Base-by-base conservation (phyloP, 2,113 vertebrate species). In the Casuarius casuarius region DNA sequence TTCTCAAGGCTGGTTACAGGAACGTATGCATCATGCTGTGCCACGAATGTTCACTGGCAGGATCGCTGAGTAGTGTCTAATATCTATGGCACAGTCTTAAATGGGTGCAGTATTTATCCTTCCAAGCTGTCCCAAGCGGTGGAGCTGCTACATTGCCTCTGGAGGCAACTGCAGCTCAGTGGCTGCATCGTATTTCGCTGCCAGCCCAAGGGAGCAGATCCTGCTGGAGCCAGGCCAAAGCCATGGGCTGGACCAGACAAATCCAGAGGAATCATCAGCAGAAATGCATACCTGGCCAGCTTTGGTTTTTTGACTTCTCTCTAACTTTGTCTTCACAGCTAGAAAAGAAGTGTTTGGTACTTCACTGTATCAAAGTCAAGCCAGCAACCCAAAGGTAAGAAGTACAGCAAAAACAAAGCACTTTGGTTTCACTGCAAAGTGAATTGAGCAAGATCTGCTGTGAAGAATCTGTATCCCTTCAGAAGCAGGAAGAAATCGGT, bases 131-230 rank as follows among this genome's bases (percentile, higher is more conserved):
- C 49, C 49, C 35, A 83, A 48, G 10, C 7, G 1, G 1, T 0
- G 1, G 58, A 65, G 40, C 17, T 73, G 67, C 75, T 56, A 31
- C 48, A 23, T 19, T 0, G 0, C 63, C 33, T 31, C 42, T 1
- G 2, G 71, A n/a, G 5, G 23, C 31, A 9, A 10, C 79, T 33
- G 49, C 1, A 0, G 44, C 20, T 71, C 68, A 29, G 35, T 8
- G 28, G 29, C 56, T 74, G 12, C 40, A 44, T n/a, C 31, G 0
- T 0, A 58, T 33, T 73, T 92, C 3, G 2, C 40, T 74, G 26
- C 19, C 22, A 33, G 26, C 19, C 7, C 26, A 38, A 23, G 1
- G 2, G 35, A 89, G n/a, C 22, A 3, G 12, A 22, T 74, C 26
- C 56, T 40, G 17, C 46, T 68, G 56, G 33, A 89, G 73, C 1